Base-by-base conservation (phyloP, 2,113 vertebrate species). In the Hemiprocne comata region DNA sequence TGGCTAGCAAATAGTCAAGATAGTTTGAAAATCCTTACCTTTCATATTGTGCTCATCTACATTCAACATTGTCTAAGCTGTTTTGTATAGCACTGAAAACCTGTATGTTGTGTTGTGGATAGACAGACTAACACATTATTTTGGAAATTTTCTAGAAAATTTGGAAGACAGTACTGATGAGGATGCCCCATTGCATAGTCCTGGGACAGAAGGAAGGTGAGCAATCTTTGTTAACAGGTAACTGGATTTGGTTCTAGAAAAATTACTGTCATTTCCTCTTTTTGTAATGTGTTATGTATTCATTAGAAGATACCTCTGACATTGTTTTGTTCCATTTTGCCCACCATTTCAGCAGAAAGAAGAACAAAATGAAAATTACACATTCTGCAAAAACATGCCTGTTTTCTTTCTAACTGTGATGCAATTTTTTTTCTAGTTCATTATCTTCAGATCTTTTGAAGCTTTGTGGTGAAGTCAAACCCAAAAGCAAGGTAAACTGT, bases 381-480 rank as follows among this genome's bases (percentile, higher is more conserved):
- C 3, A 23, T 60, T 71, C 24, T 60, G 12, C 7, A 75, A 40
- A 93, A 62, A 31, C 17, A n/a, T 10, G 6, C 26, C 11, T 74
- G 6, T 64, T 62, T 64, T 44, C 69, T 92, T 92, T 84, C 38
- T 93, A 87, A 95, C 29, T 74, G 29, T 67, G 19, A 61, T 88
- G 51, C 40, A 82, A 80, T 93, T 96, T 95, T 97, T 64, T 40
- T 96, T 98, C 61, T 94, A 99, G 99, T 97, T 98, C 98, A 2
- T 97, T 99, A 74, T 98, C 99, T 77, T 98, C 99, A 58, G 99
- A 99, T 94, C 98, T 99, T 44, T 97, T 99, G 98, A 99, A 99
- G 96, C 98, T 99, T 72, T 99, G 99, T 92, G 98, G 99, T 85
- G 99, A 99, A 97, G 97, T 98, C 92, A 99, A 98, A 93, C 98